Percentiles rank a stretch among this genome's conserved stretches.
phyloP scores from a whole-genome alignment of 2,888 invertebrate species.

The Harmothoe impar region DNA sequence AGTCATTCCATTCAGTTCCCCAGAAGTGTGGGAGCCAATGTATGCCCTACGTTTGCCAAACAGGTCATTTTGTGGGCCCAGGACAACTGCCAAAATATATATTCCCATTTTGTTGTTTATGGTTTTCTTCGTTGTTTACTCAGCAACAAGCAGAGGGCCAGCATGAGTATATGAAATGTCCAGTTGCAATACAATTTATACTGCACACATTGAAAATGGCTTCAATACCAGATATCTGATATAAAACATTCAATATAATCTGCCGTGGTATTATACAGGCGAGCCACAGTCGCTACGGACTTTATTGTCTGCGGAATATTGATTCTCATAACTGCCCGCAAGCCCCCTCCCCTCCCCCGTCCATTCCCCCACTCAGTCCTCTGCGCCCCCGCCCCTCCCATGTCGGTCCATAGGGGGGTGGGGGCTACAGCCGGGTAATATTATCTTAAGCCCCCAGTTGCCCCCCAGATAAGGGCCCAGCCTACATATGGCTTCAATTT shows the following conservation, averaged over 20 bases:
- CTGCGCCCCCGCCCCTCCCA: not conserved
- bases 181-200: no score
- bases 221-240: not conserved
- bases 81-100: no score
- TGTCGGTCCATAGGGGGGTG: not conserved
- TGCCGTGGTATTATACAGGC: not conserved
- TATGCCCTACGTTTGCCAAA: no score
- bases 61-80: no score
- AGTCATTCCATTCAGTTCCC: constrained; percentile 20
- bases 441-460: not conserved
- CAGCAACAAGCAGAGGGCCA: no score
- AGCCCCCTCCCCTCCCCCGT: not conserved
- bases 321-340: constrained; percentile 6
- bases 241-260: not conserved
- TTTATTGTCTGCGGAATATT: constrained; percentile 47
- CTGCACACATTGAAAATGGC: no score
- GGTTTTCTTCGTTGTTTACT: no score
- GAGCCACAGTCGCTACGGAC: not conserved
- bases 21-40: not conserved
- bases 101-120: no score
- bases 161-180: no score
- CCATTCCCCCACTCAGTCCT: not conserved
- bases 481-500: constrained; percentile 60
- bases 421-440: constrained; percentile 27
- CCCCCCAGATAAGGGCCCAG: not conserved